Evolutionary conservation across 2,888 invertebrate genomes (phyloP).

Genomic region (Cantharis rustica): DNA sequence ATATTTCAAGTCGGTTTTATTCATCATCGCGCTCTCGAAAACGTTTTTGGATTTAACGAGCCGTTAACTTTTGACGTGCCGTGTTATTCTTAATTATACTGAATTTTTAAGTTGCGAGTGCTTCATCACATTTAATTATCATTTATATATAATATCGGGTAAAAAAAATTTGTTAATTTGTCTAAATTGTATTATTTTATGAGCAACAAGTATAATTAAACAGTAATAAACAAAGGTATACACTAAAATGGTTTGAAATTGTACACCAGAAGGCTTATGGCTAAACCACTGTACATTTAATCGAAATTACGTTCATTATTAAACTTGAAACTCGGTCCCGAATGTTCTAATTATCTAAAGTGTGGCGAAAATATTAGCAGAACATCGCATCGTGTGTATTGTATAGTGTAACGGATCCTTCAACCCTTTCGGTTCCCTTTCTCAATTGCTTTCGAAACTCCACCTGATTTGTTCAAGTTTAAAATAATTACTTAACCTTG

Average conservation of each 20-base stretch:
- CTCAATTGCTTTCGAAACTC: slow-evolving; percentile 16
- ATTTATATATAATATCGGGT: neutral
- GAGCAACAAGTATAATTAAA: neutral
- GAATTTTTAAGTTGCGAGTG: neutral
- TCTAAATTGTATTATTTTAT: neutral
- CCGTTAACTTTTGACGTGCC: neutral
- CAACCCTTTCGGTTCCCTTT: slow-evolving; percentile 15
- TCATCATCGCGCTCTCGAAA: neutral
- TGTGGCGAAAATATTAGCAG: slow-evolving; percentile 34
- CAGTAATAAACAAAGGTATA: neutral
- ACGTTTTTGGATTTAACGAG: neutral
- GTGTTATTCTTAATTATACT: neutral
- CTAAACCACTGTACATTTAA: slow-evolving; percentile 42
- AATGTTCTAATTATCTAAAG: slow-evolving; percentile 39
- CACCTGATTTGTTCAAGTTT: neutral
- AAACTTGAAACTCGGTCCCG: slow-evolving; percentile 37
- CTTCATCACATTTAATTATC: neutral
- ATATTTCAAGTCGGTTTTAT: neutral
- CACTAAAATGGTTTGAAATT: slow-evolving; percentile 33
- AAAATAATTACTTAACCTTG: neutral
- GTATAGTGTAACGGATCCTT: slow-evolving; percentile 25
- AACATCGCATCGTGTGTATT: slow-evolving; percentile 27
- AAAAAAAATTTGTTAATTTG: neutral
- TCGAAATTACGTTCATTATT: slow-evolving; percentile 46
- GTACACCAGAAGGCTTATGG: slow-evolving; percentile 39